Base-by-base conservation (phyloP, 2,888 invertebrate species). In the Trilocha varians region DNA sequence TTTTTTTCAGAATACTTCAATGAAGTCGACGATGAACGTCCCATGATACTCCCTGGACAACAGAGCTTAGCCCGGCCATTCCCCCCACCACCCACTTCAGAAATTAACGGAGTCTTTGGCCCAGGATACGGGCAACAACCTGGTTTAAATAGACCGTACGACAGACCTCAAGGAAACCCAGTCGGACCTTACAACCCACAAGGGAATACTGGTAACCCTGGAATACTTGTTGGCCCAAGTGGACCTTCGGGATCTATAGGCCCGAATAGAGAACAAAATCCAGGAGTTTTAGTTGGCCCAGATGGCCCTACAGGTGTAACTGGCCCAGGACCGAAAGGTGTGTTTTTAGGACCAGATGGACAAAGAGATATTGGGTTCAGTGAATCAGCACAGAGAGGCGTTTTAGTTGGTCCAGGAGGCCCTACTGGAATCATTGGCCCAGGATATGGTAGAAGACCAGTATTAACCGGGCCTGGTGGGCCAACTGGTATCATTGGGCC, bases 361-460 rank as follows among this genome's bases (percentile, higher is more conserved):
- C 64, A 66, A 0, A 54, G 45, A 42, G 54, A 55, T 13, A 32
- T 48, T 16, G 35, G 34, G 2, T 37, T 35, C 5, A 61, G 58
- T 36, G 59, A 61, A 37, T 43, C 60, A 0, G 66, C 65, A 18
- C 74, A 71, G 43, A 49, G 62, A 32, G 69, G 62, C 5, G 46
- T 88, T 2, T 58, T 89, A 8, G 83, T 85, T 1, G 87, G 87
- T 2, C 84, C 87, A 0, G 77, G 77, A 2, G 78, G 77, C 1
- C 70, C 75, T 1, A 64, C 68, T 2, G 66, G 67, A 5, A 47
- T 57, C 5, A 59, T 65, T 3, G 70, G 65, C 1, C 56, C 66
- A 38, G 49, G 43, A 41, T 62, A 54, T 17, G 58, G 52, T 0
- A 43, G 59, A 39, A 43, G 59, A 25, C 58, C 56, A 5, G 43